Evolutionary conservation across 1,140 invertebrate genomes (phyloP), one percentile per base, ranked within the genome.

Genomic region (Brachionus paranguensis): DNA sequence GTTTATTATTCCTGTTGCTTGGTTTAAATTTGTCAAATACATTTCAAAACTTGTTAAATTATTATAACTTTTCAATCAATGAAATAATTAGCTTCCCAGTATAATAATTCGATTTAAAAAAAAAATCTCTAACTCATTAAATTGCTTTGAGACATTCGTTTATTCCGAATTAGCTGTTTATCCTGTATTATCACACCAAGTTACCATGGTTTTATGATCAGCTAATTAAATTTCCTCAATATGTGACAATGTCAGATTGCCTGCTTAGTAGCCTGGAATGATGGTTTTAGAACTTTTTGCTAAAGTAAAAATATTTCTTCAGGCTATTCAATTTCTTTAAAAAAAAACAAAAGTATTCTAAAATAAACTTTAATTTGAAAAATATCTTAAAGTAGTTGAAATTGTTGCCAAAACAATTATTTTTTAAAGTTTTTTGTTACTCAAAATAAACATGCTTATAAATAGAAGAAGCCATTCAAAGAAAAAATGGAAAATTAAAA

Each of bases 1-100:
- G 72, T 76, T 76, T 76, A 50, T 76, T 76, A 76, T 76, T 76
- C 8, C 27, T 76, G 72, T 76, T 76, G 72, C 72, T 76, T 76
- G 45, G 72, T 50, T 27, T 37, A 76, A 50, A 50, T 50, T 76
- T 76, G 29, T 43, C 33, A 68, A 68, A 68, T 29, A 68, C 10
- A 68, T 14, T 41, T 72, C 20, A 43, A 43, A 24, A 72, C 68
- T 72, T 43, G 68, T 41, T 37, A 72, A 72, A 72, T 41, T 68
- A 72, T 72, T 41, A 72, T 72, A 41, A 41, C 17, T 41, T 72
- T 20, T 8, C 14, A 41, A 33, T 68, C n/a, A 68, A 68, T 14
- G 33, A 68, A 33, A 68, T 68, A 68, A 68, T 68, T 68, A 68
- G 65, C 65, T 68, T 68, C 65, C 65, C 27, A 68, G 53, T 60